Conservation (phyloP, 1,140 invertebrate genomes). For the Metopolophium dirhodum region DNA sequence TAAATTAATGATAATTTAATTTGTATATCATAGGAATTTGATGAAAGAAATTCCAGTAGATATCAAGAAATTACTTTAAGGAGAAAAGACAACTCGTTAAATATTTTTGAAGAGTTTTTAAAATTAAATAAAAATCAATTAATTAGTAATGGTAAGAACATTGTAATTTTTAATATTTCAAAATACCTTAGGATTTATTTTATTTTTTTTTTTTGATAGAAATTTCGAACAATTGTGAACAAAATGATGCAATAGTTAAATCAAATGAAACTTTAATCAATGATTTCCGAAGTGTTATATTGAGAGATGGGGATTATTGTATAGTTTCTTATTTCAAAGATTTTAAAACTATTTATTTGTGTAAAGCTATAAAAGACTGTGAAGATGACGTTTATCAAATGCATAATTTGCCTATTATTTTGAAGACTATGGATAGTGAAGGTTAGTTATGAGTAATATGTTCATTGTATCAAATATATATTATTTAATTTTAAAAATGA, state of each 20-base stretch:
- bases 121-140: background rate
- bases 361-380: background rate
- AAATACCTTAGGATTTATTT: background rate
- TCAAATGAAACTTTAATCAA: background rate
- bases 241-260: background rate
- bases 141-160: background rate
- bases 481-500: background rate
- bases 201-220: background rate
- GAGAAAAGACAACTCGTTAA: background rate
- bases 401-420: background rate
- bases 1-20: background rate
- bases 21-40: constrained; percentile 21
- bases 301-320: constrained; percentile 27
- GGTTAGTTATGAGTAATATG: background rate
- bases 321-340: constrained; percentile 27
- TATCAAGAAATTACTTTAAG: background rate
- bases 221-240: background rate
- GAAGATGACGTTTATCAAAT: background rate
- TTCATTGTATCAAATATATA: background rate
- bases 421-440: background rate
- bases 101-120: constrained; percentile 40
- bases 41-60: background rate
- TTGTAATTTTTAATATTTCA: background rate
- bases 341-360: constrained; percentile 48
- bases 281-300: background rate